Evolutionary conservation across 2,113 vertebrate genomes (phyloP), one percentile per base, ranked within the genome.

Genomic region (Microtus montanus): DNA sequence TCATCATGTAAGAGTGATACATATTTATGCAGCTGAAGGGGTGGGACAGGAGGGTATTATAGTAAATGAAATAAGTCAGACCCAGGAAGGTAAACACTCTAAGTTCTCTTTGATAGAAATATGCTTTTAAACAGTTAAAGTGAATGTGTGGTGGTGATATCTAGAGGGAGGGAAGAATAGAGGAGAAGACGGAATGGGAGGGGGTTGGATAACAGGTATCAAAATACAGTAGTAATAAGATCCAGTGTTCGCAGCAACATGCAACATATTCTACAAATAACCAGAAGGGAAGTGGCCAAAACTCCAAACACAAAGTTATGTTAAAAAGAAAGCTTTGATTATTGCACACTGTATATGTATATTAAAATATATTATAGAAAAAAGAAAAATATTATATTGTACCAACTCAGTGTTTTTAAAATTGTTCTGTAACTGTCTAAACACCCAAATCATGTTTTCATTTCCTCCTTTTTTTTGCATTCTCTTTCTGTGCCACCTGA

Each of bases 401-500:
- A 64, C 52, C 49, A 89, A 66, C 5, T 85, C 35, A 63, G 47
- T 28, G 41, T 33, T 85, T 22, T 71, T 75, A 33, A 78, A 78
- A 79, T n/a, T 90, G 24, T 52, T 86, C n/a, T 88, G 19, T 91
- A 90, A 77, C 52, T 87, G 35, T 83, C 35, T 68, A 78, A 77
- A 77, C 13, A 86, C 35, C 30, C 84, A 80, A 68, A 85, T 12
- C 52, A 84, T 33, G 64, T 52, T 95, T 90, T 66, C 2, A 85
- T 88, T 88, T 95, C 66, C 70, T 92, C 74, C 41, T 68, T 89
- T 89, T 82, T 68, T n/a, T 68, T 83, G 71, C 75, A 83, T 83
- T 38, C 41, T 90, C 61, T 54, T 88, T 78, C 74, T 61, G 47
- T 44, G 33, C 41, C 33, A 88, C 44, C 58, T 87, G 70, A 91